Evolutionary conservation across 2,888 invertebrate genomes (phyloP).

Genomic region (Aspidapion aeneum): DNA sequence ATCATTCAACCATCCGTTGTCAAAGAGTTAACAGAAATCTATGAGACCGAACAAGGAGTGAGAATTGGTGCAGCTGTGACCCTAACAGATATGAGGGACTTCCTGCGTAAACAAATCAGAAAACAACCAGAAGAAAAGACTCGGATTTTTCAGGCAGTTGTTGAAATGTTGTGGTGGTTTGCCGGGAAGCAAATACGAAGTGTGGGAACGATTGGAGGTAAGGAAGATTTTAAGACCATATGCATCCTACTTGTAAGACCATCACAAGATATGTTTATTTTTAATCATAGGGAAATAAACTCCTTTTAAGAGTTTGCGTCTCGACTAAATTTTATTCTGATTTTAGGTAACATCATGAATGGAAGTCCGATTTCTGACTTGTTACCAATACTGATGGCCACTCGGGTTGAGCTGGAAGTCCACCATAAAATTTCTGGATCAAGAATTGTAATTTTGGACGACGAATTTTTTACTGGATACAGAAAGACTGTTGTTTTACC

Average conservation of each 20-base stretch:
- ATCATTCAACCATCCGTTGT: conserved; percentile 71
- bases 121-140: conserved; percentile 54
- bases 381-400: conserved; percentile 87
- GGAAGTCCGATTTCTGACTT: conserved; percentile 93
- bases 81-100: conserved; percentile 68
- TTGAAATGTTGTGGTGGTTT: conserved; percentile 90
- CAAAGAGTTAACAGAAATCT: conserved; percentile 61
- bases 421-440: conserved; percentile 54
- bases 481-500: conserved; percentile 68
- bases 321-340: no score
- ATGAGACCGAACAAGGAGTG: conserved; percentile 55
- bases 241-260: conserved; percentile 58
- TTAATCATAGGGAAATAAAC: no score
- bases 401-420: conserved; percentile 61
- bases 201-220: conserved; percentile 84
- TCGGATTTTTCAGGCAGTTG: conserved; percentile 63
- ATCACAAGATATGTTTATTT: no score
- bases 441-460: conserved; percentile 66
- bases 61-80: conserved; percentile 70
- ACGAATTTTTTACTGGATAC: conserved; percentile 82
- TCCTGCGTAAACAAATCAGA: conserved; percentile 55
- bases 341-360: conserved; percentile 79
- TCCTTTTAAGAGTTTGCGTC: no score
- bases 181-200: conserved; percentile 94
- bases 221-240: conserved; percentile 86